A percentile compares a stretch with the other conserved stretches of the same genome.
Conservation (phyloP, 2,113 vertebrate species). For the Salvelinus sp. region DNA sequence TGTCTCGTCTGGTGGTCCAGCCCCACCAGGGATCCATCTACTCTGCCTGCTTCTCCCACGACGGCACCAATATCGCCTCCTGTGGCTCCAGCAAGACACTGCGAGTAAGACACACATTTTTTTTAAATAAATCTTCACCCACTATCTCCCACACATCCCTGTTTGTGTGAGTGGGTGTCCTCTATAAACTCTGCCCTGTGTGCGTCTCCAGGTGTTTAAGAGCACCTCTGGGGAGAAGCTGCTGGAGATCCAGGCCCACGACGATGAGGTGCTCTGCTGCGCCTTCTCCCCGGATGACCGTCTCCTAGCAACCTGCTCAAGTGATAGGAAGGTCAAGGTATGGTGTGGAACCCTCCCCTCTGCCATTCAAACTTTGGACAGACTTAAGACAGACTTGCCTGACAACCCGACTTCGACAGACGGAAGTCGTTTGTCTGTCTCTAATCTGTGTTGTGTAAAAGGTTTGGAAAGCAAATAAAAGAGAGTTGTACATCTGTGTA, state of each 20-base stretch:
- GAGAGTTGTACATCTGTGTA: background rate
- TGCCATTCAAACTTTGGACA: background rate
- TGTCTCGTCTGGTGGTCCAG: constrained; percentile 87
- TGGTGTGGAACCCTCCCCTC: constrained; percentile 67
- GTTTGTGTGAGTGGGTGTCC: background rate
- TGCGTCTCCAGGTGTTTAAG: constrained; percentile 84
- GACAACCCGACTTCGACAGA: too few species aligned
- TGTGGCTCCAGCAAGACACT: constrained; percentile 89
- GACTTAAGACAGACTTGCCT: too few species aligned
- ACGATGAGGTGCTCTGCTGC: constrained; percentile 93
- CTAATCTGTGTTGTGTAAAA: background rate
- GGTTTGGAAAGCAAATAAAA: background rate
- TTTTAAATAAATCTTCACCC: background rate
- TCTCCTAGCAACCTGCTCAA: constrained; percentile 89
- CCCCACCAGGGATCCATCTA: constrained; percentile 89
- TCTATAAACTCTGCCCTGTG: background rate
- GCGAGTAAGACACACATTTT: constrained; percentile 75
- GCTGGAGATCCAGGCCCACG: constrained; percentile 82
- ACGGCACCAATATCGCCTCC: constrained; percentile 87
- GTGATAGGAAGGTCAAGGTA: constrained; percentile 92
- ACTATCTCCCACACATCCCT: background rate
- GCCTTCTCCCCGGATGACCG: constrained; percentile 86
- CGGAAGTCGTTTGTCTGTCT: background rate
- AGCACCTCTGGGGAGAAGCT: constrained; percentile 89
- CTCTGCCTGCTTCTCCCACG: constrained; percentile 90